Evolutionary conservation across 2,113 vertebrate species (phyloP), one percentile per base, ranked within the genome.

Genomic region (Struthidea cinerea): DNA sequence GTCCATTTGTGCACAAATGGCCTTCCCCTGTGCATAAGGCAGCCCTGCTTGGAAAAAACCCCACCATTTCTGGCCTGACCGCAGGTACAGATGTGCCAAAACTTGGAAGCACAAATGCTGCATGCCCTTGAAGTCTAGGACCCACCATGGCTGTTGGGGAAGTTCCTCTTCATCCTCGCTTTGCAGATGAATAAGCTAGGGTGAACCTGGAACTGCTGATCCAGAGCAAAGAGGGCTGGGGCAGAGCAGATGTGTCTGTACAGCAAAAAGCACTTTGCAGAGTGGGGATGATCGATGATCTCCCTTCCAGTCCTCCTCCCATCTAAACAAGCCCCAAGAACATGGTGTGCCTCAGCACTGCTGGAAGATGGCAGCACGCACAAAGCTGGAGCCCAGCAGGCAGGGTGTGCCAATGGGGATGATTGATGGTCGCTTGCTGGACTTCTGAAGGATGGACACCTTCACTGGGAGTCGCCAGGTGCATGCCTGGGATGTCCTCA

Each of bases 361-460:
- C 53, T 85, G 49, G 12, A 52, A 59, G 50, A 41, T 5, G 5
- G 26, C 33, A 75, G n/a, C 5, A 6, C 0, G 0, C n/a, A 56
- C 10, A 26, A 28, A 84, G 59, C 4, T 1, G 3, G 46, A 77
- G 47, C 16, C 57, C 37, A 46, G 20, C 11, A 69, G 60, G n/a
- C 13, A 60, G 13, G 16, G 17, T 55, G 11, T 5, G 4, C 1
- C 2, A 27, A 11, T 39, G 10, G 30, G 44, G 83, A 64, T 4
- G 8, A 19, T 0, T 64, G 26, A 49, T 10, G 26, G n/a, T 7
- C 71, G 26, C 26, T 52, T 75, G 42, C 20, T 75, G 52, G 42
- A 28, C 57, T 67, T 79, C n/a, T 63, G 30, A 55, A 74, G 27
- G 42, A 49, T 32, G 28, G n/a, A 63, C n/a, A 21, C 5, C 44